Evolutionary conservation across 2,888 invertebrate species (phyloP).

Genomic region (Cryptops parisi): DNA sequence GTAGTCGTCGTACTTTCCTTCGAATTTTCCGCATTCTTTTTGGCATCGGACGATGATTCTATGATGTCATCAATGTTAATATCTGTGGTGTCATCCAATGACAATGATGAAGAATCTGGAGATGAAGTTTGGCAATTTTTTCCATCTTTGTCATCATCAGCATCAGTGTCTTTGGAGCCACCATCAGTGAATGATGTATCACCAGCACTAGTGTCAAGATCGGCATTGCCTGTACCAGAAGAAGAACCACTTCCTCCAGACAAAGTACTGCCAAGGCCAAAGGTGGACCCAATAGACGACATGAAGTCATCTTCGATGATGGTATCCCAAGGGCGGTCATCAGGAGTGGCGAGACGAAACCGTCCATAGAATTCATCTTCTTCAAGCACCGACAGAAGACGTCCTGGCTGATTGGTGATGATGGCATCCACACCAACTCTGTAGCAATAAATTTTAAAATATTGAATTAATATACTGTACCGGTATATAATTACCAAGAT

Average conservation of each 20-base stretch:
- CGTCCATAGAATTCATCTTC: slow-evolving; percentile 19
- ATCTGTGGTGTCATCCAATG: neutral
- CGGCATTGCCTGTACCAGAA: neutral
- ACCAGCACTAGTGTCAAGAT: neutral
- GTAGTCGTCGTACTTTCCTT: neutral
- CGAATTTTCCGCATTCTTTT: neutral
- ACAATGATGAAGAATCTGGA: neutral
- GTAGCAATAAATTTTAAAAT: too few relatives aligned
- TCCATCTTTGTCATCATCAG: neutral
- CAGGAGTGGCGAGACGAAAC: slow-evolving; percentile 20
- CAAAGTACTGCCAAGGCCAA: too few relatives aligned
- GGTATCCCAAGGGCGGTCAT: slow-evolving; percentile 20
- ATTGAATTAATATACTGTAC: too few relatives aligned
- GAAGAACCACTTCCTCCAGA: neutral
- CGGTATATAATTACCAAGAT: too few relatives aligned
- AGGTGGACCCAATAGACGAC: neutral
- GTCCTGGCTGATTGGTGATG: slow-evolving; percentile 21
- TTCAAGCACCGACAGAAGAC: slow-evolving; percentile 18
- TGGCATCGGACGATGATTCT: neutral
- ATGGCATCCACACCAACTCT: slow-evolving; percentile 20
- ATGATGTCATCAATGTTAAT: neutral
- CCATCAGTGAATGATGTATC: neutral
- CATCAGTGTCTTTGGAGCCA: neutral
- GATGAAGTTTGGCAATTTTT: slow-evolving; percentile 1
- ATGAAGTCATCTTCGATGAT: slow-evolving; percentile 1